Evolutionary conservation across 1,140 invertebrate genomes (phyloP).

Genomic region (Drosophila serrata): DNA sequence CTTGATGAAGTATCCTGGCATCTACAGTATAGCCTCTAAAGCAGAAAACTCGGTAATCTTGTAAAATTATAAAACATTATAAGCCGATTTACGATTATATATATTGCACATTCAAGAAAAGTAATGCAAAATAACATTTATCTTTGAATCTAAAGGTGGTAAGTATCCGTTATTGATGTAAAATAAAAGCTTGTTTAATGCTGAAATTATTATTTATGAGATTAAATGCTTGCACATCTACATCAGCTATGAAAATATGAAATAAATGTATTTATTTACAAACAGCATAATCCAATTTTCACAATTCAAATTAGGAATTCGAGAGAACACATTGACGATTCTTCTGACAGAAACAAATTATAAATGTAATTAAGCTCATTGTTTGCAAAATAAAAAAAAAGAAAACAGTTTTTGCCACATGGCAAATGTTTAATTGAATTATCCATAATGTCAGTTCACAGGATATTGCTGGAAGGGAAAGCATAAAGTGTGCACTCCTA

Average conservation of each 20-base stretch:
- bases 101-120: not conserved
- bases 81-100: not conserved
- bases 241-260: conserved; percentile 3
- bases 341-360: conserved; percentile 15
- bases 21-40: conserved; percentile 14
- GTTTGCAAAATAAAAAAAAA: too few species aligned
- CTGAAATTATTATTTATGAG: not conserved
- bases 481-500: not conserved
- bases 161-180: too few species aligned
- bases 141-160: too few species aligned
- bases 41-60: not conserved
- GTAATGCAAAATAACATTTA: too few species aligned
- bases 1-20: conserved; percentile 60
- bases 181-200: not conserved
- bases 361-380: conserved; percentile 37
- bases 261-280: conserved; percentile 13
- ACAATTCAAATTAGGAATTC: conserved; percentile 22
- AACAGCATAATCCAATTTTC: conserved; percentile 24
- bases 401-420: conserved; percentile 14
- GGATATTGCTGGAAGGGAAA: not conserved
- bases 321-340: not conserved
- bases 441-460: not conserved
- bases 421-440: conserved; percentile 16
- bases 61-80: not conserved
- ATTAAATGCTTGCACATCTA: not conserved